Evolutionary conservation across 2,797 vertebrate genomes (phyloP), one percentile per base, ranked within the genome.

Genomic region (Antennarius maculatus): DNA sequence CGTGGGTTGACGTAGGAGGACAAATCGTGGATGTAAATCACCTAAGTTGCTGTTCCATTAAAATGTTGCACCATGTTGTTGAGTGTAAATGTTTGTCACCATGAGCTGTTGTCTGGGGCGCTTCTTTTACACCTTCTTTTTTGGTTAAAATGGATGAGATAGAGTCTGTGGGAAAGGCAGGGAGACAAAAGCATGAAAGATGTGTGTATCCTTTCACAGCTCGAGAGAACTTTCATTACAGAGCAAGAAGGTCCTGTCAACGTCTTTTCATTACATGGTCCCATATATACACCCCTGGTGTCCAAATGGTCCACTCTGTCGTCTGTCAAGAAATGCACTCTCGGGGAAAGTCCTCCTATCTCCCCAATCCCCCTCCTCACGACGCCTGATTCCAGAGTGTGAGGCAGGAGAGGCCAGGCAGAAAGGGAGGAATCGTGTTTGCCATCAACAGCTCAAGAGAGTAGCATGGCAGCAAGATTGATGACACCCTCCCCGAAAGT

Each of bases 401-500:
- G 63, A 88, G 80, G 84, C 87, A 83, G 89, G 88, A 90, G 88
- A 92, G 91, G 86, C 82, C 90, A 92, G 91, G 86, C 85, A 69
- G 88, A 89, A 89, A 84, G 89, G 85, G 88, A 92, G 88, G 82
- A 91, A 94, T 93, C 88, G 90, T 90, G 91, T 87, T 94, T 82
- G 61, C 92, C 92, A 94, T 94, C 93, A 90, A 92, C 92, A 89
- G 94, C 94, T 94, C 94, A 94, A 94, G 94, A 90, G 93, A 95
- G 93, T 93, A 91, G 90, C 93, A 93, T 89, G 93, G 93, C 92
- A 92, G 91, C 91, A 95, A 96, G 95, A 96, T 96, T 96, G 94
- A 96, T 96, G 94, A 95, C 92, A 92, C 92, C 94, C 92, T 93
- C 92, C 90, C 93, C 41, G 80, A 91, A 92, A 94, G 92, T 93